Conservation (phyloP, 2,113 vertebrate species). For the Gopherus flavomarginatus region DNA sequence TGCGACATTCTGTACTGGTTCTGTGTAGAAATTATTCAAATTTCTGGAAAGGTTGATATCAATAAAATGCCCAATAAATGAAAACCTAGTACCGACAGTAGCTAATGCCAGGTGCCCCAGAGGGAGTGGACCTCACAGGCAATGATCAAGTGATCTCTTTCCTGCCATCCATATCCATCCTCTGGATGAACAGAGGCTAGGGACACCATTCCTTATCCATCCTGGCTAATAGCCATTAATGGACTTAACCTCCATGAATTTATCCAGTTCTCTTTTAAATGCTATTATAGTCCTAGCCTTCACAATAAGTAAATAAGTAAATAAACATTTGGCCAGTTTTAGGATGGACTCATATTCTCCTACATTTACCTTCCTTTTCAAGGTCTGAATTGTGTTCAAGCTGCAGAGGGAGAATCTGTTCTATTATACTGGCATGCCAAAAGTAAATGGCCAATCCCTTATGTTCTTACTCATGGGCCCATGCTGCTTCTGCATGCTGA, state of each 20-base stretch:
- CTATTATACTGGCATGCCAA: neutral
- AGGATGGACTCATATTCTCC: neutral
- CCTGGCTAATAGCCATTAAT: no score
- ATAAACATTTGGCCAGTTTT: neutral
- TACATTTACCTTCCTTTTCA: neutral
- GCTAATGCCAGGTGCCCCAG: no score
- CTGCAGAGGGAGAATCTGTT: neutral
- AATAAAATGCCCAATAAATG: conserved; percentile 36
- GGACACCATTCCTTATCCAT: no score
- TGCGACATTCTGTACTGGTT: neutral
- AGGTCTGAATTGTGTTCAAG: neutral
- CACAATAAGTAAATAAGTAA: neutral
- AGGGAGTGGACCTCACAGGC: no score
- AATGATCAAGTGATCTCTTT: no score
- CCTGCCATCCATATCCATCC: no score
- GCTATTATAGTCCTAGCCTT: no score
- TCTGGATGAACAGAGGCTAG: no score
- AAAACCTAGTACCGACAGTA: conserved; percentile 9
- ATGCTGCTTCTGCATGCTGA: neutral
- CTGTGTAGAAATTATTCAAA: conserved; percentile 19
- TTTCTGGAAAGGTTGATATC: conserved; percentile 32
- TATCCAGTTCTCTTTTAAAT: no score
- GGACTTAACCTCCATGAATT: no score
- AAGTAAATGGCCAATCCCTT: neutral
- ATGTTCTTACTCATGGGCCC: neutral